A percentile compares a stretch with the other conserved stretches of the same genome.
Conservation (phyloP, 2,113 vertebrate species). For the Petrocephalus microphthalmus region DNA sequence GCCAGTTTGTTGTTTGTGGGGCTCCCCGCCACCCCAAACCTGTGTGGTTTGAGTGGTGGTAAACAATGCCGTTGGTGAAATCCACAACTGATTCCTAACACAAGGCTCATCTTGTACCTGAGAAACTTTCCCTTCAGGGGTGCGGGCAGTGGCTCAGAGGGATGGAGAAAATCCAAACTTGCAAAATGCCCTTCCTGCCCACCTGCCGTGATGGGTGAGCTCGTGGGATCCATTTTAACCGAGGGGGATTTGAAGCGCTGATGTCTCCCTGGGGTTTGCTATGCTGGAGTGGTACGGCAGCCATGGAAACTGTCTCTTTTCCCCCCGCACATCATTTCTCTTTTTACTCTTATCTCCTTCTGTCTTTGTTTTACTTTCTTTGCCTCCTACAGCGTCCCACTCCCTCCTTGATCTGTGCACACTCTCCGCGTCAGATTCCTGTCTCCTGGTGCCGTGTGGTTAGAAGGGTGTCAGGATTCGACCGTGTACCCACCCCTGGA, state of each 20-base stretch:
- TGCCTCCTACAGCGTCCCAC: neutral
- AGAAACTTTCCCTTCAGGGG: neutral
- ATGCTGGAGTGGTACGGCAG: neutral
- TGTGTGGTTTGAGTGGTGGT: neutral
- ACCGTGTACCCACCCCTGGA: neutral
- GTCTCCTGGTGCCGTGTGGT: neutral
- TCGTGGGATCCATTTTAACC: neutral
- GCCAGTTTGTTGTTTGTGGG: neutral
- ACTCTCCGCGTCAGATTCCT: neutral
- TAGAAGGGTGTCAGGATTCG: neutral
- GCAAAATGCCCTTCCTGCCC: neutral
- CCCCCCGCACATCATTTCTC: neutral
- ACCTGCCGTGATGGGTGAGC: neutral
- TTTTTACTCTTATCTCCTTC: neutral
- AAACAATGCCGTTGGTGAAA: neutral
- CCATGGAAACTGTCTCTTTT: neutral
- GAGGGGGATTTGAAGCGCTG: neutral
- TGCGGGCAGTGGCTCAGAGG: neutral
- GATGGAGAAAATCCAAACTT: neutral
- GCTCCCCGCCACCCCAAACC: neutral
- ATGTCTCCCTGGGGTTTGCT: neutral
- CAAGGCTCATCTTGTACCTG: neutral
- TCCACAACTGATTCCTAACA: neutral
- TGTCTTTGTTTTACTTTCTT: neutral
- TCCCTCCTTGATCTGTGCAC: neutral